Percentiles rank a stretch among this genome's conserved stretches.
Conservation (phyloP, 2,797 vertebrate species). For the Gephyroberyx darwinii region DNA sequence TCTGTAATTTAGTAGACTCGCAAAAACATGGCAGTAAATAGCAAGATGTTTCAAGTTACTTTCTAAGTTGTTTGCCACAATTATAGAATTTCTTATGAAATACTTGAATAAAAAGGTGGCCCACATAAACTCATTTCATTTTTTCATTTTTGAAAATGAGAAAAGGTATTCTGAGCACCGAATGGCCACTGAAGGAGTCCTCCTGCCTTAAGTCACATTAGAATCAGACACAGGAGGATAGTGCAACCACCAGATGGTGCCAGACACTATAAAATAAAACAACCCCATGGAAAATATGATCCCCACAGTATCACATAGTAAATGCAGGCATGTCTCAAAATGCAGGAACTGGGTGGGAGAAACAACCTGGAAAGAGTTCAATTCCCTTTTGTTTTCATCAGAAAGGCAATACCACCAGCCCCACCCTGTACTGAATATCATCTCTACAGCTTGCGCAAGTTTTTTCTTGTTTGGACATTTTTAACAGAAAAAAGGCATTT, state of each 20-base stretch:
- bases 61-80: too few species aligned
- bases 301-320: neutral
- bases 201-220: neutral
- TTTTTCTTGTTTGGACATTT: neutral
- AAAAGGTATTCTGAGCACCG: too few species aligned
- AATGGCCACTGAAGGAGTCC: too few species aligned
- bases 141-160: too few species aligned
- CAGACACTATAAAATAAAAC: slow-evolving; percentile 55
- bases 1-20: too few species aligned
- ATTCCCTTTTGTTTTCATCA: slow-evolving; percentile 35
- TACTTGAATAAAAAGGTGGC: too few species aligned
- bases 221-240: neutral
- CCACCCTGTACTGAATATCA: slow-evolving; percentile 11
- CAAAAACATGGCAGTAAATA: too few species aligned
- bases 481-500: neutral
- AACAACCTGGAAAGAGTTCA: neutral
- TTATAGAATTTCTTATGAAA: too few species aligned
- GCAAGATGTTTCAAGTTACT: too few species aligned
- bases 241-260: slow-evolving; percentile 75
- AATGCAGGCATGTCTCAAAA: slow-evolving; percentile 39
- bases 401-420: slow-evolving; percentile 1
- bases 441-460: slow-evolving; percentile 1
- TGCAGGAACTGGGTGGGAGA: slow-evolving; percentile 47
- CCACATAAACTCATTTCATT: too few species aligned
- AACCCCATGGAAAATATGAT: slow-evolving; percentile 22